phyloP scores from a whole-genome alignment of 2,888 invertebrate genomes.

The Acanthococcus lagerstroemiae region DNA sequence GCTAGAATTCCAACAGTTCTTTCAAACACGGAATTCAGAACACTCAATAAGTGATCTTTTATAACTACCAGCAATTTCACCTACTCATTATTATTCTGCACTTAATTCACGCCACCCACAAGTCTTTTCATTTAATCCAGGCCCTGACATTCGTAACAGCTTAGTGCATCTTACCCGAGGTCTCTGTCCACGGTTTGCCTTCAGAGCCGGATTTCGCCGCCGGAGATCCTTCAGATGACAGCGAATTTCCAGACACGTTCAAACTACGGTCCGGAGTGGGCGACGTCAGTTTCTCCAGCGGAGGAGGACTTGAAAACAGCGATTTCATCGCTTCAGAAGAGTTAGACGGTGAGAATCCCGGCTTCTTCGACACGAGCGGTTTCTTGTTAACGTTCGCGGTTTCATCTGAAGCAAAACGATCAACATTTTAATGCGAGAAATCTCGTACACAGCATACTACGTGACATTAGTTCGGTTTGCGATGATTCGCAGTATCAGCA shows the following conservation, averaged over 20 bases:
- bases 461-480: too few relatives aligned
- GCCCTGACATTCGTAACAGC: too few relatives aligned
- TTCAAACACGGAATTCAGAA: too few relatives aligned
- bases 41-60: too few relatives aligned
- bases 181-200: conserved; percentile 1
- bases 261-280: neutral
- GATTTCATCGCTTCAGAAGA: neutral
- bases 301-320: neutral
- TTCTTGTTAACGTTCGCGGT: conserved; percentile 1
- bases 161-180: neutral
- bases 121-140: too few relatives aligned
- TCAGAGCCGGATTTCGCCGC: neutral
- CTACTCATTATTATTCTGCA: too few relatives aligned
- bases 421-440: too few relatives aligned
- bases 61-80: too few relatives aligned
- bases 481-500: too few relatives aligned
- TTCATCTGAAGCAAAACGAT: neutral
- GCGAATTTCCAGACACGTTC: neutral
- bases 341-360: neutral
- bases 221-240: neutral
- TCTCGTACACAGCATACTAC: too few relatives aligned
- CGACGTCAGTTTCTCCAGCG: conserved; percentile 1
- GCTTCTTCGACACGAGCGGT: conserved; percentile 18
- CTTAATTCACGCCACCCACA: too few relatives aligned
- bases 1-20: too few relatives aligned